Evolutionary conservation across 2,797 vertebrate genomes (phyloP), one percentile per base, ranked within the genome.

Genomic region (Natrix natrix): DNA sequence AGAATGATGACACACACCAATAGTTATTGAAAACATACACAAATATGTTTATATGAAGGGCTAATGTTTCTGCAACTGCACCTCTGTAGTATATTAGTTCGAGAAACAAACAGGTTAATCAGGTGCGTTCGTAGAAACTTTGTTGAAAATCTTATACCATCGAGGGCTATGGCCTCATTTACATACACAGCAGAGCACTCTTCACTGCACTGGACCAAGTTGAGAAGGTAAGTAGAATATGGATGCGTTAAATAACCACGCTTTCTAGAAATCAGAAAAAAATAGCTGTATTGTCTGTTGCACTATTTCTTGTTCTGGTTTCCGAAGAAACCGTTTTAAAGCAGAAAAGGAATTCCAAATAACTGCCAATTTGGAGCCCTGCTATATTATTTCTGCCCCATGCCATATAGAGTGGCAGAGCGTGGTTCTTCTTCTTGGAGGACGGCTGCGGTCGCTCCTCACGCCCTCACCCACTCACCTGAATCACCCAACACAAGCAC

Each of bases 401-500:
- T 22, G 66, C 4, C 22, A 60, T 5, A 14, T 24, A 89, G 20
- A 60, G n/a, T 0, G 13, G 22, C 7, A 43, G 37, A n/a, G 8
- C 4, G 17, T 24, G n/a, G 54, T 2, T 54, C 61, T 32, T 17
- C 52, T 69, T 69, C 4, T 37, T 10, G 61, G 48, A 28, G 6
- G 20, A 28, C 5, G 55, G 11, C 28, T 28, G 6, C 37, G 10
- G 37, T 83, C 37, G 37, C 4, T 83, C 74, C 37, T 83, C 74
- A 48, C 37, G 60, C 56, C 57, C 32, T 69, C 24, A 57, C 16
- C 22, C 14, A 90, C 97, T 98, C 97, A 99, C 99, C 99, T 28
- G 99, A 99, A 97, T 99, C 99, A 60, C 99, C 99, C 96, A 99
- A 97, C 93, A 99, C 99, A 96, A 99, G 94, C 5, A 99, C 99